Base-by-base conservation (phyloP, 23 tunicate genomes). In the Halocynthia aurantium region DNA sequence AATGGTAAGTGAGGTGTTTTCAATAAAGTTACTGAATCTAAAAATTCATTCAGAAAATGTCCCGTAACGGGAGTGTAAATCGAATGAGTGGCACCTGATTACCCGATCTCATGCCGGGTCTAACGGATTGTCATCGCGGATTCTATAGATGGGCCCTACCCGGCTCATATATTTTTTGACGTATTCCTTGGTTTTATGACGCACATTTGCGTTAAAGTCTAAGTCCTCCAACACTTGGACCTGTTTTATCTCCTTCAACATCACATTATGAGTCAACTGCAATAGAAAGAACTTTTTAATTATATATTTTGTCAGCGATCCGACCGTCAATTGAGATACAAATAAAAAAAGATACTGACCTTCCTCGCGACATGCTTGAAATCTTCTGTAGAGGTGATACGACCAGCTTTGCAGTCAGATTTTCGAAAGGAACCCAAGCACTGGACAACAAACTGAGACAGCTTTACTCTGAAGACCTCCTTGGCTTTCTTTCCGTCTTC, bases 201-300 rank as follows among this genome's bases (percentile, higher is more conserved):
- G 77, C 8, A 90, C 97, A 80, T 90, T 90, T 8, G 90, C 86
- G 61, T 90, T 90, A 72, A 78, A 81, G 60, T 90, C 97, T 6
- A 90, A 62, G 54, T 90, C 97, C 55, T 90, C 97, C 90, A 85
- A 85, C 10, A 90, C 97, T 64, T 75, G 85, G 15, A 90, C 97
- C 77, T 90, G 90, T 58, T 84, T 84, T 10, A 90, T 80, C 73
- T 90, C 97, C 72, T 90, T 90, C 86, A 65, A 70, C 81, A 90
- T 69, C 53, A 90, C 65, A 65, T 77, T 81, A 80, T 90, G 82
- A 12, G 97, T 90, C 40, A 90, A 65, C 97, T 90, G 62, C 7
- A 72, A 82, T 8, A 0, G 19, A 53, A 58, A 18, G 44, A 68
- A 60, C n/a, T 1, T n/a, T 15, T 1, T 60, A 0, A 60, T n/a